Base-by-base conservation (phyloP, 2,113 vertebrate species). In the Eptesicus fuscus region DNA sequence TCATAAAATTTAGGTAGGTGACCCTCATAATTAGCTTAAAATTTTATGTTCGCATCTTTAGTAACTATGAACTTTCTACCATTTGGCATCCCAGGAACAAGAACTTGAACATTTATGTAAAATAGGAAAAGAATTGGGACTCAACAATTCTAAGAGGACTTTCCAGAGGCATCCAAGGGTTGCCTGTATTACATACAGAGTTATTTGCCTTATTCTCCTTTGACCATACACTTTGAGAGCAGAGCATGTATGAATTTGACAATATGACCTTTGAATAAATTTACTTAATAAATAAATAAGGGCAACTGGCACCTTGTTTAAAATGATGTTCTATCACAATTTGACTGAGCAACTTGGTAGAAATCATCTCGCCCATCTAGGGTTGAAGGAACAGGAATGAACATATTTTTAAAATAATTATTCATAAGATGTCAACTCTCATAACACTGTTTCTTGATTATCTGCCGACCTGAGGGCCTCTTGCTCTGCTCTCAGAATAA, bases 381-480 rank as follows among this genome's bases (percentile, higher is more conserved):
- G 95, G 97, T 97, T 98, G 97, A 93, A 93, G 86, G 49, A 91
- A 97, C 96, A 97, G 96, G 96, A 98, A 35, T 61, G 97, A 99
- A 98, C 98, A 98, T 97, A 98, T 98, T 98, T 98, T 98, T 97
- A 56, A 96, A 2, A 98, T 98, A 98, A 98, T 98, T 98, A 98
- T 98, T 98, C 98, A 98, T 98, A 98, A 98, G 98, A 98, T 98
- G 98, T 98, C 98, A 98, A 95, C 83, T 98, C 98, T 98, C 93
- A 98, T 98, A 98, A 97, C 0, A 0, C 96, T 97, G 71, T 97
- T 98, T 93, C 93, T 97, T 97, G 96, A 98, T 97, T 98, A 97
- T 97, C 95, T 98, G 96, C 96, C 7, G 7, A 98, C 97, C 97
- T 97, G 14, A 0, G 96, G 98, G 98, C 85, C 95, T 97, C 90